Evolutionary conservation across 2,797 vertebrate genomes (phyloP).

Genomic region (Hoplostethus mediterraneus): DNA sequence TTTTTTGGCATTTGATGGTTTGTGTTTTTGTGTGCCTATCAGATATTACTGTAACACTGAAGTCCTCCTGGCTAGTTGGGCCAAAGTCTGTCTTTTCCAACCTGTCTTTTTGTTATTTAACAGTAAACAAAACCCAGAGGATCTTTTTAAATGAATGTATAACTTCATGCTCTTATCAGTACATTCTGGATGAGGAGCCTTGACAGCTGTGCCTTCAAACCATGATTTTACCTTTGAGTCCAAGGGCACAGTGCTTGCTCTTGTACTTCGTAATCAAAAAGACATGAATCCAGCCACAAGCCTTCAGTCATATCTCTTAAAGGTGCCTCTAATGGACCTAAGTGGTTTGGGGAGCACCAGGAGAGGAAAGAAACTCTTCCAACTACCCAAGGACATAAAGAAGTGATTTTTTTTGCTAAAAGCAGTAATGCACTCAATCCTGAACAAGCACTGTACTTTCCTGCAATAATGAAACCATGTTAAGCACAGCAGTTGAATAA

Average conservation of each 20-base stretch:
- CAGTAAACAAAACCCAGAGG: conserved; percentile 40
- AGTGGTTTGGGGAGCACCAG: conserved; percentile 34
- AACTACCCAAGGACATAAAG: conserved; percentile 46
- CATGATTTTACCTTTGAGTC: conserved; percentile 48
- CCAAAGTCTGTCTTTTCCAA: conserved; percentile 57
- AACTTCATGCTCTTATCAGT: conserved; percentile 61
- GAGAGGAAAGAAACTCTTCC: conserved; percentile 34
- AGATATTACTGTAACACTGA: conserved; percentile 68
- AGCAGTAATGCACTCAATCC: conserved; percentile 70
- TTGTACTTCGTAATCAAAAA: conserved; percentile 45
- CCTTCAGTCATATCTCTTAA: conserved; percentile 53
- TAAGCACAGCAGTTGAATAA: conserved; percentile 64
- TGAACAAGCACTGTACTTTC: conserved; percentile 72
- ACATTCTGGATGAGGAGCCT: conserved; percentile 56
- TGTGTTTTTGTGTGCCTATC: conserved; percentile 59
- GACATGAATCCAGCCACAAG: conserved; percentile 60
- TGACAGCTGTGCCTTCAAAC: conserved; percentile 66
- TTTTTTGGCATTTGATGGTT: conserved; percentile 43
- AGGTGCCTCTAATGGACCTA: conserved; percentile 53
- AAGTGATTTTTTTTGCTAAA: conserved; percentile 42
- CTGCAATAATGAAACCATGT: conserved; percentile 64
- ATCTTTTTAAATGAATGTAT: conserved; percentile 71
- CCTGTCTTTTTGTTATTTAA: conserved; percentile 36
- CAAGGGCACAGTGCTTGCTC: conserved; percentile 46
- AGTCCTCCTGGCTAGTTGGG: conserved; percentile 47